Percentiles rank a stretch among this genome's conserved stretches.
phyloP scores from a whole-genome alignment of 2,113 vertebrate species.

The Sceloporus undulatus region DNA sequence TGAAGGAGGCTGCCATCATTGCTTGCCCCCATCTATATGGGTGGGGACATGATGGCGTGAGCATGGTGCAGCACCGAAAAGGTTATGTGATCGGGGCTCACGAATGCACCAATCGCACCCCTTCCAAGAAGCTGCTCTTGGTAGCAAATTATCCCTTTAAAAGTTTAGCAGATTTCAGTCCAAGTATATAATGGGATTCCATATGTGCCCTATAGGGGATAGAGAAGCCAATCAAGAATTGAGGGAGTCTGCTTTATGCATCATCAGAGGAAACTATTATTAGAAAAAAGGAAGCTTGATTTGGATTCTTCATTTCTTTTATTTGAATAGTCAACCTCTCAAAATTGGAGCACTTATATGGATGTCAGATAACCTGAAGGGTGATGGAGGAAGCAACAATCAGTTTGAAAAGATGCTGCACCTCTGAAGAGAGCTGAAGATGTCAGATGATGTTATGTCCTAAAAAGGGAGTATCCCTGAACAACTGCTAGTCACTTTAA shows the following conservation, averaged over 20 bases:
- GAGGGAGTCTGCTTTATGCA: not conserved
- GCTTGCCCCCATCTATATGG: too few relatives aligned
- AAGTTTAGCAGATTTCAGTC: constrained; percentile 6
- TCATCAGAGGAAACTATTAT: constrained; percentile 8
- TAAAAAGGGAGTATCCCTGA: constrained; percentile 73
- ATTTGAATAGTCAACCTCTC: constrained; percentile 64
- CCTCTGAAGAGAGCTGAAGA: constrained; percentile 67
- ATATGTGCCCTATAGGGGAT: not conserved
- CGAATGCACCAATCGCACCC: too few relatives aligned
- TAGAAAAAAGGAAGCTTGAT: not conserved
- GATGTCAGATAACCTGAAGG: constrained; percentile 61
- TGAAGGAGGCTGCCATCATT: too few relatives aligned
- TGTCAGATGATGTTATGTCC: constrained; percentile 67
- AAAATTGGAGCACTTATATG: constrained; percentile 63
- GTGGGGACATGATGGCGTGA: too few relatives aligned
- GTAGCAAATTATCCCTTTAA: not conserved
- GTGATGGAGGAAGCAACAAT: constrained; percentile 61
- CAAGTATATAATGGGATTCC: not conserved
- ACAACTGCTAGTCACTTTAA: constrained; percentile 72
- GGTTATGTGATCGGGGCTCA: too few relatives aligned
- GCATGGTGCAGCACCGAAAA: too few relatives aligned
- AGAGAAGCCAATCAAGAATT: not conserved
- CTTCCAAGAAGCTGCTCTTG: too few relatives aligned
- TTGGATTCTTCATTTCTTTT: constrained; percentile 51
- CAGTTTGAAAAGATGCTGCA: constrained; percentile 69